Percentiles rank a stretch among this genome's conserved stretches.
Evolutionary conservation across 1,140 invertebrate genomes (phyloP).

Genomic region (Achroia grisella): DNA sequence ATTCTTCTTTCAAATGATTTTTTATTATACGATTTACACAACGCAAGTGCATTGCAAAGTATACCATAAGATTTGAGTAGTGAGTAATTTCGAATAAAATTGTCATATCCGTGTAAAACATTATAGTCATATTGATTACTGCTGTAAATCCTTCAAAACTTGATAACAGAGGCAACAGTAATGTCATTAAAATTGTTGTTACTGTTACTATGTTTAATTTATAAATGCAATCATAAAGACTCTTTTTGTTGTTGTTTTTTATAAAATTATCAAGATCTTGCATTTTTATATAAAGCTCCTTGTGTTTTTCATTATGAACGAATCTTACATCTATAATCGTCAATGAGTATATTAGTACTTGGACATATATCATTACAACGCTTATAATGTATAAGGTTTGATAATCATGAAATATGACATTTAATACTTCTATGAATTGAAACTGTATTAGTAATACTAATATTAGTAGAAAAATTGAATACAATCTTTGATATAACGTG

Average conservation of each 20-base stretch:
- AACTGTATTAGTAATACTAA: too few relatives aligned
- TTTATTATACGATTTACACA: slow-evolving; percentile 38
- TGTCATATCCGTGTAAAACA: slow-evolving; percentile 13
- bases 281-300: too few relatives aligned
- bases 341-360: too few relatives aligned
- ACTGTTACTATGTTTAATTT: slow-evolving; percentile 15
- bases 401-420: too few relatives aligned
- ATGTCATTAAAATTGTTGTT: neutral
- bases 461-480: slow-evolving; percentile 8
- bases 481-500: slow-evolving; percentile 27
- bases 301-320: too few relatives aligned
- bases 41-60: slow-evolving; percentile 30
- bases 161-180: neutral
- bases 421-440: too few relatives aligned
- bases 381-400: too few relatives aligned
- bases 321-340: too few relatives aligned
- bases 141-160: neutral
- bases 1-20: slow-evolving; percentile 16
- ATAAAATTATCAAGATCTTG: slow-evolving; percentile 41
- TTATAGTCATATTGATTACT: slow-evolving; percentile 1
- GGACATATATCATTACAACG: too few relatives aligned
- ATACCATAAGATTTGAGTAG: slow-evolving; percentile 31
- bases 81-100: slow-evolving; percentile 26
- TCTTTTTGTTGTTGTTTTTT: slow-evolving; percentile 22
- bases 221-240: slow-evolving; percentile 11